Percentiles rank a stretch among this genome's conserved stretches.
phyloP scores from a whole-genome alignment of 2,113 vertebrate species.

The Aptenodytes patagonicus region DNA sequence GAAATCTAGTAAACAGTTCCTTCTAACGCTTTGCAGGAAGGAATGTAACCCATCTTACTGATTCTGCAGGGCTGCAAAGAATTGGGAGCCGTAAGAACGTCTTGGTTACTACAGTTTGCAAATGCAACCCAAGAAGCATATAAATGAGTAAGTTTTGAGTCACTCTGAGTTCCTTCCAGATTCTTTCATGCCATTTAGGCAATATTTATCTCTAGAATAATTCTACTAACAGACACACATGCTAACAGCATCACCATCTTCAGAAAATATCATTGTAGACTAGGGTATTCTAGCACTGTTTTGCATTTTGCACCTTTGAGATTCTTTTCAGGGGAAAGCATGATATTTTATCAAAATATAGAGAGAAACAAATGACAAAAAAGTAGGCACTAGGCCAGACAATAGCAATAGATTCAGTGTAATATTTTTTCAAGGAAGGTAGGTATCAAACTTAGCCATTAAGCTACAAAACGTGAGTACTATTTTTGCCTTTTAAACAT shows the following conservation, averaged over 20 bases:
- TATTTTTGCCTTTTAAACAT: neutral
- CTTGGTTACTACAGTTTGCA: neutral
- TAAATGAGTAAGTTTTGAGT: neutral
- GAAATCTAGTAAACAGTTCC: neutral
- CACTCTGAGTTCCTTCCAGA: neutral
- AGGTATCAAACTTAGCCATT: neutral
- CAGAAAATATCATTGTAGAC: neutral
- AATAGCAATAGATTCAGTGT: neutral
- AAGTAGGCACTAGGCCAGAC: neutral
- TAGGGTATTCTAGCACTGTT: neutral
- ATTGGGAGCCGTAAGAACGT: accelerated
- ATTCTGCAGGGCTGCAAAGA: neutral
- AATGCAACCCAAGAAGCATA: neutral
- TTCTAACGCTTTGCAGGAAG: neutral
- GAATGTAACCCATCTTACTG: neutral
- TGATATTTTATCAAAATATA: neutral
- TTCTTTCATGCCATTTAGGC: neutral
- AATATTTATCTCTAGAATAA: neutral
- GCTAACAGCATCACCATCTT: neutral
- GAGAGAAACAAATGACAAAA: neutral
- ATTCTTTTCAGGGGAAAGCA: neutral
- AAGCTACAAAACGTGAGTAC: neutral
- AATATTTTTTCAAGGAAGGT: neutral
- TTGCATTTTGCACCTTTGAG: neutral
- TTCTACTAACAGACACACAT: neutral